A percentile compares a stretch with the other conserved stretches of the same genome.
These are phyloP conservation scores for Carduelis carduelis DNA, from an alignment of 2,797 vertebrate species.

Conservation along the genomic window DNA sequence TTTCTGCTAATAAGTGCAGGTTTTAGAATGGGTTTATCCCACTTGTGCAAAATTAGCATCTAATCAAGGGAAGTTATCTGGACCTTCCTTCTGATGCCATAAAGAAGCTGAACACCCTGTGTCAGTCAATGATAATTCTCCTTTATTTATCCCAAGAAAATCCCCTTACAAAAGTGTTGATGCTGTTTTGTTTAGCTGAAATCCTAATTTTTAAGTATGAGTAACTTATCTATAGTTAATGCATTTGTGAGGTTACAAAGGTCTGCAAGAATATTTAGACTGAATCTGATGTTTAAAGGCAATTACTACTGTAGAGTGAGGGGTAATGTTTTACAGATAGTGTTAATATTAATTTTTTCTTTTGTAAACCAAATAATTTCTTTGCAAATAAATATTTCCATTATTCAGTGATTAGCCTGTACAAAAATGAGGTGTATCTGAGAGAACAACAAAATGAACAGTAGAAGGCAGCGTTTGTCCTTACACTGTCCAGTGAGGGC, in stretches of 20 bases:
- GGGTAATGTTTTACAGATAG: not conserved
- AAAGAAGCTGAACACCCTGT: not conserved
- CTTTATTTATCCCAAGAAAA: not conserved
- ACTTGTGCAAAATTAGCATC: not conserved
- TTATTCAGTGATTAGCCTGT: not conserved
- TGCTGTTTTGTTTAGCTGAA: not conserved
- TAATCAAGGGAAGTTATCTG: not conserved
- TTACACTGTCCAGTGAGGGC: not conserved
- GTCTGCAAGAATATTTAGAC: not conserved
- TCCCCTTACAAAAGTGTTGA: not conserved
- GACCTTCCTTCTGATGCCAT: not conserved
- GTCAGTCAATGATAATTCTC: not conserved
- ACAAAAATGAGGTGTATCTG: not conserved
- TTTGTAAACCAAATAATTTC: not conserved
- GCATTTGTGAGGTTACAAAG: rapidly evolving
- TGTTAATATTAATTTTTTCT: not conserved
- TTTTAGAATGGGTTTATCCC: not conserved
- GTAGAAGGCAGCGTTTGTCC: not conserved
- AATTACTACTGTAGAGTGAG: not conserved
- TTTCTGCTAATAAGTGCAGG: not conserved
- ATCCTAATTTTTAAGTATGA: not conserved
- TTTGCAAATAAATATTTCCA: not conserved
- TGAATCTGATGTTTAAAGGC: not conserved
- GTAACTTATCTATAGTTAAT: not conserved
- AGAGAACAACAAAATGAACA: not conserved